A percentile compares a stretch with the other conserved stretches of the same genome.
phyloP scores from a whole-genome alignment of 2,888 invertebrate genomes.

The Morpho achilles region DNA sequence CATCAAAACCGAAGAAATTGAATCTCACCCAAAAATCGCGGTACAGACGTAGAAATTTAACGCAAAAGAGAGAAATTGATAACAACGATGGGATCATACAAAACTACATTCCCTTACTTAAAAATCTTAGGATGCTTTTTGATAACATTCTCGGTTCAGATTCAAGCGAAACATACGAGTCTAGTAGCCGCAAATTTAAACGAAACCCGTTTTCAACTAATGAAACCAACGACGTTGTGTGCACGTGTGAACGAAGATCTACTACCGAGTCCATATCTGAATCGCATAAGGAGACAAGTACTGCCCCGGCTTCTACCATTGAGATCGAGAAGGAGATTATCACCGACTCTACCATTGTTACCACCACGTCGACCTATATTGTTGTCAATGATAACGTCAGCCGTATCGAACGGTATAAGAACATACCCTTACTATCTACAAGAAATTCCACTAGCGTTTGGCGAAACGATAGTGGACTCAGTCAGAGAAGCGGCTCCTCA shows the following conservation, averaged over 20 bases:
- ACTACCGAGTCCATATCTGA: conserved; percentile 29
- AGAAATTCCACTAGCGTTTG: conserved; percentile 69
- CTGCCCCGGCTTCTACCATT: conserved; percentile 51
- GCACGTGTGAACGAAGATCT: conserved; percentile 39
- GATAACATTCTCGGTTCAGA: conserved; percentile 58
- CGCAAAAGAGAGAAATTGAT: conserved; percentile 49
- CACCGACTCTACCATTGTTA: conserved; percentile 41
- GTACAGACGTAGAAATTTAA: conserved; percentile 44
- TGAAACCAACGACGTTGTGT: conserved; percentile 35
- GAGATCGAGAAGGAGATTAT: conserved; percentile 42
- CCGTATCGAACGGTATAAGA: conserved; percentile 66
- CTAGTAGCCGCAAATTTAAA: conserved; percentile 37
- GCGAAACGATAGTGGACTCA: conserved; percentile 68
- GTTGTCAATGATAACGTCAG: conserved; percentile 63
- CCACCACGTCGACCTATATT: conserved; percentile 60
- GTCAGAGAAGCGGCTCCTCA: conserved; percentile 69
- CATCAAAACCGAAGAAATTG: conserved; percentile 51
- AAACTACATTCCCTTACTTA: conserved; percentile 63
- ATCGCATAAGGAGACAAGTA: conserved; percentile 58
- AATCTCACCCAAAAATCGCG: conserved; percentile 41
- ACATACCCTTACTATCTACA: conserved; percentile 70
- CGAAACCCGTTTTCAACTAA: conserved; percentile 35
- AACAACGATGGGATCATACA: conserved; percentile 50
- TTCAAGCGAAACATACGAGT: conserved; percentile 41
- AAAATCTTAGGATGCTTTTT: conserved; percentile 61